Percentiles rank a stretch among this genome's conserved stretches.
These are phyloP conservation scores for Paratilapia polleni DNA, from an alignment of 2,113 vertebrate species.

Conservation along the genomic window DNA sequence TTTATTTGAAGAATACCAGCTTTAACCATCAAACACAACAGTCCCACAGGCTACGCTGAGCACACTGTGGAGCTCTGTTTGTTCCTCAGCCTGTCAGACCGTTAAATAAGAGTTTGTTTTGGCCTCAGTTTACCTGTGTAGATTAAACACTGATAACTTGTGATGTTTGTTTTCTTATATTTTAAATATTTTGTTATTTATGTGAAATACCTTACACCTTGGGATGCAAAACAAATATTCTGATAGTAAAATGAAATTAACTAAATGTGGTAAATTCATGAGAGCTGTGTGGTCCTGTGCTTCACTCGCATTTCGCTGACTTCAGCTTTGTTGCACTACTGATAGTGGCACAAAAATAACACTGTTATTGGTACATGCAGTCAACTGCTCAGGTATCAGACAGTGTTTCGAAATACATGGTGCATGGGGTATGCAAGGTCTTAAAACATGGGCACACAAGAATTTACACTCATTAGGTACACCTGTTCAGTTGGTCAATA, in stretches of 20 bases:
- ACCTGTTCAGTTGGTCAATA: background rate
- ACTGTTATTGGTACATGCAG: background rate
- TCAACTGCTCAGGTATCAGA: background rate
- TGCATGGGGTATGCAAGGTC: background rate
- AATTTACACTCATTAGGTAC: background rate
- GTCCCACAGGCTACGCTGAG: background rate
- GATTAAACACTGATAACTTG: background rate
- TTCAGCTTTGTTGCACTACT: slow-evolving; percentile 8
- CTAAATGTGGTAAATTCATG: background rate
- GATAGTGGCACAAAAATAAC: background rate
- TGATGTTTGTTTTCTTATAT: background rate
- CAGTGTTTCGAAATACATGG: background rate
- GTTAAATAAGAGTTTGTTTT: background rate
- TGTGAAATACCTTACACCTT: too few species aligned
- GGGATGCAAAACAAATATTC: background rate
- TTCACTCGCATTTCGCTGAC: background rate
- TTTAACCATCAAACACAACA: background rate
- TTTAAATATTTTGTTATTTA: too few species aligned
- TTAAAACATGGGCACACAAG: background rate
- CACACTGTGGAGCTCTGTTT: background rate
- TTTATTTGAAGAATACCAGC: slow-evolving; percentile 10
- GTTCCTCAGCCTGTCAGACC: background rate
- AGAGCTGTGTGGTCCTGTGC: background rate
- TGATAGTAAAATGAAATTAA: background rate
- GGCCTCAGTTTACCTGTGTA: background rate